Percentiles rank a stretch among this genome's conserved stretches.
phyloP scores from a whole-genome alignment of 2,113 vertebrate genomes.

The Todiramphus saurophagus region DNA sequence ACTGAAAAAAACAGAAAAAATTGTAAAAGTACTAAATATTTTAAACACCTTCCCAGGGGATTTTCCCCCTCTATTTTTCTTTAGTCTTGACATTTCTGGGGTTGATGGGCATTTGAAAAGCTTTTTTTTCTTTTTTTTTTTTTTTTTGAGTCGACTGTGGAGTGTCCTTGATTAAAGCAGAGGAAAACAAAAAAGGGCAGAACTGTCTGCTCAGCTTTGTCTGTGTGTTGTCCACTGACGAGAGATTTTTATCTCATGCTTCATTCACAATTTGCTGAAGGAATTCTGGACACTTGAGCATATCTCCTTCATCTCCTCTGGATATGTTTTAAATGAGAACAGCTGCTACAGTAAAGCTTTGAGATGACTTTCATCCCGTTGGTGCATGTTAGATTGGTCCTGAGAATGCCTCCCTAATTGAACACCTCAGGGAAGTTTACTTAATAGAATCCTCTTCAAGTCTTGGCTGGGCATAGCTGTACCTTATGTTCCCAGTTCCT shows the following conservation, averaged over 20 bases:
- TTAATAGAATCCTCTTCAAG: not conserved
- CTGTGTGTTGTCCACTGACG: not conserved
- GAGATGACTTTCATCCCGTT: not conserved
- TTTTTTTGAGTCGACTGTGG: not conserved
- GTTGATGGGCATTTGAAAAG: not conserved
- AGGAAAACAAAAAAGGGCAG: not conserved
- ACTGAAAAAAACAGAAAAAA: not conserved
- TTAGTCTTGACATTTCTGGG: not conserved
- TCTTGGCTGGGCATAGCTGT: not conserved
- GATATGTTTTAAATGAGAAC: slow-evolving; percentile 24
- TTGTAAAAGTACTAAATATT: not conserved
- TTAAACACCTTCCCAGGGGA: not conserved
- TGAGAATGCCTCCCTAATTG: not conserved
- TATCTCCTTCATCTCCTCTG: slow-evolving; percentile 25
- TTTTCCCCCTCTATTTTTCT: not conserved
- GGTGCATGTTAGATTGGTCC: not conserved
- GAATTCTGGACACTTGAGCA: not conserved
- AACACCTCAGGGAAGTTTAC: not conserved
- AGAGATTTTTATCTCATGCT: slow-evolving; percentile 23
- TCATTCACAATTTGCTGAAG: slow-evolving; percentile 15
- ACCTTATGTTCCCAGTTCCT: not conserved
- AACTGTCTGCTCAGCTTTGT: slow-evolving; percentile 6
- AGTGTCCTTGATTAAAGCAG: not conserved
- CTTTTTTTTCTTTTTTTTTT: too few species aligned
- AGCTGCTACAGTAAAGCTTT: slow-evolving; percentile 4